Evolutionary conservation across 2,888 invertebrate genomes (phyloP).

Genomic region (Zootermopsis nevadensis): DNA sequence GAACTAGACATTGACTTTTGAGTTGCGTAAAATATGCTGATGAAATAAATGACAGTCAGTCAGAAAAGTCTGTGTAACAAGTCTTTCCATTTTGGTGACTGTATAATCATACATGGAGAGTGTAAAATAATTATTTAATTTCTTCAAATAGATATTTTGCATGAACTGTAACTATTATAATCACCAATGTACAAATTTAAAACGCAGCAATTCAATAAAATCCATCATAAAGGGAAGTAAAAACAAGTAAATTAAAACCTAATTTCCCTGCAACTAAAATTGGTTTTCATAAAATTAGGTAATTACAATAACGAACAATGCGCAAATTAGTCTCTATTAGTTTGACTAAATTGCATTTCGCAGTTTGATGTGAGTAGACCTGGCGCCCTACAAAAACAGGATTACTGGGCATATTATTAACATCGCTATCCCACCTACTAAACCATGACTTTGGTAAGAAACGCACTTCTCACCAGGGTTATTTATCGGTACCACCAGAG

Average conservation of each 20-base stretch:
- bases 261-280: conserved; percentile 14
- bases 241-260: conserved; percentile 22
- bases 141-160: background rate
- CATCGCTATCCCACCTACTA: background rate
- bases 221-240: conserved; percentile 10
- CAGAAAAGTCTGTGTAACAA: too few relatives aligned
- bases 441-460: background rate
- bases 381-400: background rate
- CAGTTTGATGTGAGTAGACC: conserved; percentile 21
- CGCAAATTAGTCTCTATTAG: conserved; percentile 27
- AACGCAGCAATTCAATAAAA: background rate
- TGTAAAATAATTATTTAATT: background rate
- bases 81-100: too few relatives aligned
- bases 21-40: too few relatives aligned
- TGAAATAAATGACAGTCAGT: too few relatives aligned
- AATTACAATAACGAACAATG: conserved; percentile 38
- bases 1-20: too few relatives aligned
- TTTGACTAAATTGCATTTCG: conserved; percentile 34
- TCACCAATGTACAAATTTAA: background rate
- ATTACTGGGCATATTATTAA: background rate
- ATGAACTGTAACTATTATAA: background rate
- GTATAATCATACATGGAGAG: too few relatives aligned
- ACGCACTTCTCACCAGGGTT: background rate
- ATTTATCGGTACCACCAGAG: background rate
- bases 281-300: conserved; percentile 12